phyloP scores from a whole-genome alignment of 2,113 vertebrate species.

The Malurus melanocephalus region DNA sequence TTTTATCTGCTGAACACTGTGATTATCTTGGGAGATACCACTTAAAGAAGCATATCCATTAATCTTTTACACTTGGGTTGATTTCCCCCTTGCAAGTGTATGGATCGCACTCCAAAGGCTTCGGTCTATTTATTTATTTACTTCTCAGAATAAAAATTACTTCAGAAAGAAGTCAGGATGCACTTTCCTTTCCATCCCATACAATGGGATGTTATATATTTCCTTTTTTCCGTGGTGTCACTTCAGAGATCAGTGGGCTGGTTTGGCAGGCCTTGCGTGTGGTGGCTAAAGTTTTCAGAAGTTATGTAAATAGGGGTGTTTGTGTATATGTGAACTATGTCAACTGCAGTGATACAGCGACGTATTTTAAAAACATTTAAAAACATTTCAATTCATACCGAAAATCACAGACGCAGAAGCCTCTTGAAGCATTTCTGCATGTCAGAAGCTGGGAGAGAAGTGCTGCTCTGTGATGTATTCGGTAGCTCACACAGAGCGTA shows the following conservation, averaged over 20 bases:
- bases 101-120: constrained; percentile 7
- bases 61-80: constrained; percentile 34
- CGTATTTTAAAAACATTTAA: constrained; percentile 23
- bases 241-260: not conserved
- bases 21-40: constrained; percentile 54
- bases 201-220: not conserved
- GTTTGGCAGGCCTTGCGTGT: not conserved
- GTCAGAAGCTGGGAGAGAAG: not conserved
- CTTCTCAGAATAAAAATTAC: not conserved
- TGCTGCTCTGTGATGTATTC: not conserved
- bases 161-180: not conserved
- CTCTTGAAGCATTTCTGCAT: not conserved
- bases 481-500: not conserved
- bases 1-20: constrained; percentile 34
- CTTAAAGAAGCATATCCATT: constrained; percentile 34
- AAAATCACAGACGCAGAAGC: constrained; percentile 33
- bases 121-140: not conserved
- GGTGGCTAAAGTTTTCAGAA: constrained; percentile 10
- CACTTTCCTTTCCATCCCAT: not conserved
- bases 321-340: not conserved
- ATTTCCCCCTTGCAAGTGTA: not conserved
- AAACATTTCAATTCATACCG: constrained; percentile 20
- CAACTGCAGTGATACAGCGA: not conserved
- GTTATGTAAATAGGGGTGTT: constrained; percentile 35
- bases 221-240: not conserved